Evolutionary conservation across 2,888 invertebrate genomes (phyloP).

Genomic region (Lepidocyrtoides sp.): DNA sequence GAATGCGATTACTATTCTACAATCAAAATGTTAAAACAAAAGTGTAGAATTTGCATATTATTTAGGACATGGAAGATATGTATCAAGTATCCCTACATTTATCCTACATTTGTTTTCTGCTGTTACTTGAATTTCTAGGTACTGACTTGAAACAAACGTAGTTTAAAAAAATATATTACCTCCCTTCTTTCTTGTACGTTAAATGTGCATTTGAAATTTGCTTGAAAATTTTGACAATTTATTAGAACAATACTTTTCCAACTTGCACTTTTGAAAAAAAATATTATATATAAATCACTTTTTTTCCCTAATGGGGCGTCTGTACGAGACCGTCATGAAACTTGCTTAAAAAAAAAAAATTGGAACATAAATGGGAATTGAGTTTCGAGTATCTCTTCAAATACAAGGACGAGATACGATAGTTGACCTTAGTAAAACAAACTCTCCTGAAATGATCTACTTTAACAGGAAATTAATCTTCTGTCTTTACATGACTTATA

Average conservation of each 20-base stretch:
- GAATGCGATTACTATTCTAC: neutral
- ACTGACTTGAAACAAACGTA: neutral
- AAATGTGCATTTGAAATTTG: neutral
- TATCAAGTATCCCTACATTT: neutral
- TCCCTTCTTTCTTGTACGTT: neutral
- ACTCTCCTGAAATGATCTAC: neutral
- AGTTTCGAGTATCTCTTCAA: no score
- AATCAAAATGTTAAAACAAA: slow-evolving; percentile 13
- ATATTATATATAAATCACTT: neutral
- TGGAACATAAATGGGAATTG: no score
- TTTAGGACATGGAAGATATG: neutral
- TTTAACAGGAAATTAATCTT: neutral
- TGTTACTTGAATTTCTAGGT: neutral
- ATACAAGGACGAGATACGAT: no score
- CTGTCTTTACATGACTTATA: neutral
- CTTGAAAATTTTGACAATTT: neutral
- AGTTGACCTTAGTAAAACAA: neutral
- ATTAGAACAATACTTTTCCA: slow-evolving; percentile 7
- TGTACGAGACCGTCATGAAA: slow-evolving; percentile 23
- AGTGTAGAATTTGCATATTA: neutral
- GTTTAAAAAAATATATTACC: neutral
- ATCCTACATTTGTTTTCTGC: neutral
- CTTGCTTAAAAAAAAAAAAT: no score
- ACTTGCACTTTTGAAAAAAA: neutral
- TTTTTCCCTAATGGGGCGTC: slow-evolving; percentile 15